Conservation (phyloP, 2,888 invertebrate genomes). For the Amphipyra berbera region DNA sequence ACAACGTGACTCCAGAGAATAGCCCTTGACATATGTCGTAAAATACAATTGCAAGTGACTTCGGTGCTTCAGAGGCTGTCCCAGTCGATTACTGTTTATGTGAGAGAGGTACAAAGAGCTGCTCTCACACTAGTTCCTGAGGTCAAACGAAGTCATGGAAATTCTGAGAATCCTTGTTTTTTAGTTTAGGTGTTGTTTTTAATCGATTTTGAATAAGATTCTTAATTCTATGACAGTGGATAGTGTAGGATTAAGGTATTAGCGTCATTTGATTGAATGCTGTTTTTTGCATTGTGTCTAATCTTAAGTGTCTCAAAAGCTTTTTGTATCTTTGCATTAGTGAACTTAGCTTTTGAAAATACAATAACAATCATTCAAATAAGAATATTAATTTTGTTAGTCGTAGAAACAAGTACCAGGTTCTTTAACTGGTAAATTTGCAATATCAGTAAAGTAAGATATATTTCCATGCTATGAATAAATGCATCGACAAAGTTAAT, state of each 20-base stretch:
- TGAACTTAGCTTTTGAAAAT: too few species aligned
- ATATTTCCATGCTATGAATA: background rate
- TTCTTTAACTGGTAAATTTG: background rate
- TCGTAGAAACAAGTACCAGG: too few species aligned
- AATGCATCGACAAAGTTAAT: background rate
- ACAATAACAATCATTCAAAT: too few species aligned
- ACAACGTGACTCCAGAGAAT: slow-evolving; percentile 16
- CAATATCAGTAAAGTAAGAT: background rate
- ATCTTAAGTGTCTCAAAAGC: too few species aligned
- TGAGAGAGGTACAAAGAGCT: slow-evolving; percentile 10
- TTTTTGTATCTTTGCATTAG: too few species aligned
- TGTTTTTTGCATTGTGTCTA: too few species aligned
- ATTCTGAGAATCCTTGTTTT: background rate
- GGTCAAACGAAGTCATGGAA: slow-evolving; percentile 21
- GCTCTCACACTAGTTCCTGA: slow-evolving; percentile 7
- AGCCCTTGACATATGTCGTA: slow-evolving; percentile 17
- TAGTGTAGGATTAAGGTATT: too few species aligned
- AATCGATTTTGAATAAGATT: background rate
- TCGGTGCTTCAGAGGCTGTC: slow-evolving; percentile 6
- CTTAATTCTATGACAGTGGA: too few species aligned
- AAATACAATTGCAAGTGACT: slow-evolving; percentile 28
- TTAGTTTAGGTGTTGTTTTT: background rate
- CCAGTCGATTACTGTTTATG: slow-evolving; percentile 25
- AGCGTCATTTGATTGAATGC: too few species aligned
- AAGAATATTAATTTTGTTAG: too few species aligned